These are phyloP conservation scores for Ecliptopera silaceata DNA, from an alignment of 2,888 invertebrate species.

Conservation along the genomic window DNA sequence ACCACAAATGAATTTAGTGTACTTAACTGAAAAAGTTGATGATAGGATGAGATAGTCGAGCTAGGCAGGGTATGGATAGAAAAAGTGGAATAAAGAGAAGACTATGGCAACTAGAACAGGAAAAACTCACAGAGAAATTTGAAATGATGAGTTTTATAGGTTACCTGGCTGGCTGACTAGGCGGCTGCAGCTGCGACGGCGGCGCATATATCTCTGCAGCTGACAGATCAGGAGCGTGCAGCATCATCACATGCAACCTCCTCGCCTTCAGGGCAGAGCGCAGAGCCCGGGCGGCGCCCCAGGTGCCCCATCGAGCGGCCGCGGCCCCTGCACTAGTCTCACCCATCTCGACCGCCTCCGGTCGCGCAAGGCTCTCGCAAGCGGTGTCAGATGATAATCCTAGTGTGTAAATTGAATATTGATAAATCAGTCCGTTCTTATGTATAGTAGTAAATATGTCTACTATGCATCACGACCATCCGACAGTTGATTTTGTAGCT, in stretches of 20 bases:
- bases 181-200: constrained; percentile 74
- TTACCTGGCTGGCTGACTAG: constrained; percentile 74
- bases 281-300: constrained; percentile 90
- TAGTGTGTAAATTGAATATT: constrained; percentile 30
- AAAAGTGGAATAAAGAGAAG: too few species aligned
- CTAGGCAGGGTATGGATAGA: too few species aligned
- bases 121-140: too few species aligned
- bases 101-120: too few species aligned
- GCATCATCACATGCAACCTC: constrained; percentile 88
- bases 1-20: too few species aligned
- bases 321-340: constrained; percentile 71
- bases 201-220: constrained; percentile 86
- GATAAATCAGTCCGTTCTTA: too few species aligned
- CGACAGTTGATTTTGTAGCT: too few species aligned
- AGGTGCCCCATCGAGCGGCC: constrained; percentile 89
- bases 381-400: constrained; percentile 77
- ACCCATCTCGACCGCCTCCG: constrained; percentile 46
- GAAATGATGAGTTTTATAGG: neutral
- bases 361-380: constrained; percentile 64
- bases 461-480: too few species aligned
- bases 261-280: constrained; percentile 86
- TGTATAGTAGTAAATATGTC: too few species aligned
- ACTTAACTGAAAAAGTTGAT: too few species aligned
- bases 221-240: constrained; percentile 87
- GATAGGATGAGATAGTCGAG: too few species aligned